Base-by-base conservation (phyloP, 35 echinoderm and acorn worm species). In the Heliocidaris erythrogramma region DNA sequence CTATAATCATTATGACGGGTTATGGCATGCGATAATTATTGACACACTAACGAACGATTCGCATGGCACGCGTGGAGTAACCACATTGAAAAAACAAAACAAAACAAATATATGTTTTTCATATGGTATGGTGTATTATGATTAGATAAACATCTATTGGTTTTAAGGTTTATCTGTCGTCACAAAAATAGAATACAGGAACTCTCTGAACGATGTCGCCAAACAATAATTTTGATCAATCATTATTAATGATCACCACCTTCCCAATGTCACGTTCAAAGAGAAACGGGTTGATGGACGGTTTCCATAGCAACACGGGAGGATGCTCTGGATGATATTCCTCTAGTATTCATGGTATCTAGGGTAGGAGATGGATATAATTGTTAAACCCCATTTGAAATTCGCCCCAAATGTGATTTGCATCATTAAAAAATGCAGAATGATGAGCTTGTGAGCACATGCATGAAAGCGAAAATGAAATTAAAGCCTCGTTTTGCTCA, bases 391-490 rank as follows among this genome's bases (percentile, higher is more conserved):
- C 65, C 27, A 78, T 78, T 78, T 24, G 65, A 8, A 78, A 78
- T 78, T 78, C 65, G n/a, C 17, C 65, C 21, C 27, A 21, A 69
- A 78, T 27, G 65, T n/a, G 65, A 5, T 4, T 0, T n/a, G 27
- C 65, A 78, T 78, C 65, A 78, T 78, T n/a, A 5, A n/a, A n/a
- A 78, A 78, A 17, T 69, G 60, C 65, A 78, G 65, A n/a, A 78
- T 78, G 65, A 78, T 78, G 65, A 78, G 65, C 65, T n/a, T 78
- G 6, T 21, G 65, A 78, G 65, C 7, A 78, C 65, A 78, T 78
- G 65, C 65, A 78, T 78, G 65, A 78, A 78, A 78, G n/a, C 27
- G 65, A 78, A 78, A 78, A 78, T 78, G 65, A 78, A 78, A 78
- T 78, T 78, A 78, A 78, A n/a, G 8, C 18, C 65, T 78, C 65